A percentile compares a stretch with the other conserved stretches of the same genome.
phyloP scores from a whole-genome alignment of 2,113 vertebrate species.

The Microtus oregoni region DNA sequence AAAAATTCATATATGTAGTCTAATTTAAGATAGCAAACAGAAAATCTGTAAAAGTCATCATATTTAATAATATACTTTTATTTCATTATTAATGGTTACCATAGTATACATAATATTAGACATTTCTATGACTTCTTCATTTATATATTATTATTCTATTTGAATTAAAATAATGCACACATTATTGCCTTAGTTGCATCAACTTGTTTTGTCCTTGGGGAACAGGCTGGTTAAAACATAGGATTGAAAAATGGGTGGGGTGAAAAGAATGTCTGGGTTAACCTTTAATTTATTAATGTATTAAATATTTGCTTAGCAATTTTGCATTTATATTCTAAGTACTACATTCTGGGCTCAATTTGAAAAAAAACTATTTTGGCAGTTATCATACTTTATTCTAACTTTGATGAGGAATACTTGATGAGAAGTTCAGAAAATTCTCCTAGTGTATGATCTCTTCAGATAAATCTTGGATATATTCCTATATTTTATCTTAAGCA shows the following conservation, averaged over 20 bases:
- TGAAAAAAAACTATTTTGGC: neutral
- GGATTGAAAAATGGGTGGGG: neutral
- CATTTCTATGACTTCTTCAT: neutral
- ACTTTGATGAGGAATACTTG: neutral
- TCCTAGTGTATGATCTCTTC: neutral
- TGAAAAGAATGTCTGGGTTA: neutral
- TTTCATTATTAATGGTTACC: neutral
- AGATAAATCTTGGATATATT: neutral
- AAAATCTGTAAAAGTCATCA: neutral
- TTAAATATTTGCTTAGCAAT: neutral
- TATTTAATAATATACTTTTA: neutral
- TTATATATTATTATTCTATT: neutral
- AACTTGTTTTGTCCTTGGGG: neutral
- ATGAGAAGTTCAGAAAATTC: neutral
- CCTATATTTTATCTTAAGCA: conserved; percentile 9
- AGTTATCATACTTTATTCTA: neutral
- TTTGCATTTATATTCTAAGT: neutral
- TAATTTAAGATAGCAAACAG: neutral
- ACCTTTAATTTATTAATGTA: neutral
- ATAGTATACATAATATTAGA: neutral
- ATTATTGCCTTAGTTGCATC: neutral
- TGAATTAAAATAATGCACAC: neutral
- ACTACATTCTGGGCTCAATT: neutral
- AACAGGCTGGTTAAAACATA: neutral
- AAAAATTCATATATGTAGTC: neutral